phyloP scores from a whole-genome alignment of 2,888 invertebrate genomes.

The Omphaloscelis lunosa region DNA sequence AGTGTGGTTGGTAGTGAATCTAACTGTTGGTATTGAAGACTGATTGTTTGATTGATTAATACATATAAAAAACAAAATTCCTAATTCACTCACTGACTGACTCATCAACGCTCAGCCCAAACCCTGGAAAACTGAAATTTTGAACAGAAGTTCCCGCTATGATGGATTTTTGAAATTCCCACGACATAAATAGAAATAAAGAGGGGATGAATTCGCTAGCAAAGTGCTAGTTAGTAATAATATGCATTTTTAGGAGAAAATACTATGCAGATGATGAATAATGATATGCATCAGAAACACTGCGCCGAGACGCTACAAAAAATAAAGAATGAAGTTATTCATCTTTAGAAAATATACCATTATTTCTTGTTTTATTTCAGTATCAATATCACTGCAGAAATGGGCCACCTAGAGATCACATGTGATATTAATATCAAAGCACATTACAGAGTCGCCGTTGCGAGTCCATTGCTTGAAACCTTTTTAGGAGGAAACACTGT shows the following conservation, averaged over 20 bases:
- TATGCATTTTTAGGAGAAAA: neutral
- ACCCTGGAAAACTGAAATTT: neutral
- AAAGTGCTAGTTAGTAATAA: neutral
- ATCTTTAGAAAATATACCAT: neutral
- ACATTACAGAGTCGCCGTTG: slow-evolving; percentile 64
- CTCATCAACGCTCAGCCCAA: neutral
- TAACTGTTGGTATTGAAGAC: no score
- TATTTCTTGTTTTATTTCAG: slow-evolving; percentile 62
- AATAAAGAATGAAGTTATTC: neutral
- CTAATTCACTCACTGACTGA: neutral
- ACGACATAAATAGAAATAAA: neutral
- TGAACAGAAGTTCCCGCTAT: neutral
- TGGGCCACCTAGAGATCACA: slow-evolving; percentile 66
- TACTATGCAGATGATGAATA: neutral
- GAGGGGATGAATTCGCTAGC: neutral
- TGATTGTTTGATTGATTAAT: no score
- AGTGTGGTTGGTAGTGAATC: no score
- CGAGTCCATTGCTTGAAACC: slow-evolving; percentile 62
- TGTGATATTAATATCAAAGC: slow-evolving; percentile 75
- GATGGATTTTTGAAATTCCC: neutral
- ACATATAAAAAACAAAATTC: neutral
- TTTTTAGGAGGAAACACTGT: slow-evolving; percentile 66
- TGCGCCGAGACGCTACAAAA: neutral
- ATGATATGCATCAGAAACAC: neutral
- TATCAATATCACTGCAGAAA: slow-evolving; percentile 68